Conservation (phyloP, 2,113 vertebrate species). For the Corydoras maculifer region DNA sequence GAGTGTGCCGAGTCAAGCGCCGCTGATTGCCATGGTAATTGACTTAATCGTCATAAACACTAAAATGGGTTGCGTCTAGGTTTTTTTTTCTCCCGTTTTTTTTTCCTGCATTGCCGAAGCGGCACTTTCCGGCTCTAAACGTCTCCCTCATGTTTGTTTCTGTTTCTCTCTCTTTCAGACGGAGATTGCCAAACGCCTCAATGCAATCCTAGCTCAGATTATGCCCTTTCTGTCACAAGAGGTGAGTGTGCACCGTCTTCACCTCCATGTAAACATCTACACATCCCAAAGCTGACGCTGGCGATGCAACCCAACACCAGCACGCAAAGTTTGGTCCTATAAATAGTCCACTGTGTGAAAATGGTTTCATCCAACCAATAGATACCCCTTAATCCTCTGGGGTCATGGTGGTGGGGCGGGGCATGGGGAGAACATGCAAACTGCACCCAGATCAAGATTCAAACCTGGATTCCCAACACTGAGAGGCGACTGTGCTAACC, state of each 20-base stretch:
- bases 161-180: conserved; percentile 72
- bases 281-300: too few species aligned
- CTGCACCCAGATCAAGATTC: too few species aligned
- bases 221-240: conserved; percentile 99
- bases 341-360: too few species aligned
- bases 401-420: too few species aligned
- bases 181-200: conserved; percentile 95
- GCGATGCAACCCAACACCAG: too few species aligned
- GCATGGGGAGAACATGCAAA: too few species aligned
- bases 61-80: conserved; percentile 56
- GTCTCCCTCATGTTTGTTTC: conserved; percentile 28
- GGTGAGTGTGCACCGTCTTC: conserved; percentile 65
- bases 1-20: conserved; percentile 72
- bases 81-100: conserved; percentile 44
- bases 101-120: conserved; percentile 28
- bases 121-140: conserved; percentile 15
- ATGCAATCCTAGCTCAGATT: conserved; percentile 94
- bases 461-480: too few species aligned
- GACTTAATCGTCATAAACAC: conserved; percentile 71
- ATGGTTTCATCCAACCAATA: too few species aligned
- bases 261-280: too few species aligned
- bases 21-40: conserved; percentile 71
- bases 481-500: too few species aligned
- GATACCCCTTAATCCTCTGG: too few species aligned
- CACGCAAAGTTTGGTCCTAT: too few species aligned